These are phyloP conservation scores for Heliocidaris erythrogramma DNA, from an alignment of 35 echinoderm and acorn worm genomes.

Conservation along the genomic window DNA sequence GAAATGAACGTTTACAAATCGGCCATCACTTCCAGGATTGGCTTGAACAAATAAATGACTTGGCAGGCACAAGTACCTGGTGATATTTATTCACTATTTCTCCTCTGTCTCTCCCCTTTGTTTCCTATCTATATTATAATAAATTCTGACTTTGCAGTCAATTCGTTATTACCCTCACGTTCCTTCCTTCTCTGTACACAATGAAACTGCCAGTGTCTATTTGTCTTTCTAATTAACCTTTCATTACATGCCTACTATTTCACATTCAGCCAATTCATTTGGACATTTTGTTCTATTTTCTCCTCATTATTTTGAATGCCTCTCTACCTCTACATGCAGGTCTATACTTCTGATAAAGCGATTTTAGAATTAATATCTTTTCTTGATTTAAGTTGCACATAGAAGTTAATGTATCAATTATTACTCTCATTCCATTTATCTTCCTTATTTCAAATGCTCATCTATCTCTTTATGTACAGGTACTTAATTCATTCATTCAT, in stretches of 20 bases:
- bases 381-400: background rate
- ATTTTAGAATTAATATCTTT: background rate
- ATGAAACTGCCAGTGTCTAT: background rate
- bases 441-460: background rate
- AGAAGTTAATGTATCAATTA: too few species aligned
- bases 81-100: background rate
- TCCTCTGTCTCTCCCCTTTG: background rate
- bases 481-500: background rate
- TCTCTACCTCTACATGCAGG: background rate
- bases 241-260: background rate
- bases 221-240: constrained; percentile 18
- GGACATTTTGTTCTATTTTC: background rate
- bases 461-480: background rate
- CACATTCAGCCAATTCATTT: background rate
- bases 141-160: background rate
- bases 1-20: background rate
- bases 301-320: background rate
- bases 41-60: background rate
- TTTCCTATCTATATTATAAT: background rate
- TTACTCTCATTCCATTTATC: background rate
- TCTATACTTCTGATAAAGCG: background rate
- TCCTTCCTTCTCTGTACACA: background rate
- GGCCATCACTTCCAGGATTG: background rate
- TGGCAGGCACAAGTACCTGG: background rate
- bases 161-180: background rate